phyloP scores from a whole-genome alignment of 2,888 invertebrate species.

The Nysson spinosus region DNA sequence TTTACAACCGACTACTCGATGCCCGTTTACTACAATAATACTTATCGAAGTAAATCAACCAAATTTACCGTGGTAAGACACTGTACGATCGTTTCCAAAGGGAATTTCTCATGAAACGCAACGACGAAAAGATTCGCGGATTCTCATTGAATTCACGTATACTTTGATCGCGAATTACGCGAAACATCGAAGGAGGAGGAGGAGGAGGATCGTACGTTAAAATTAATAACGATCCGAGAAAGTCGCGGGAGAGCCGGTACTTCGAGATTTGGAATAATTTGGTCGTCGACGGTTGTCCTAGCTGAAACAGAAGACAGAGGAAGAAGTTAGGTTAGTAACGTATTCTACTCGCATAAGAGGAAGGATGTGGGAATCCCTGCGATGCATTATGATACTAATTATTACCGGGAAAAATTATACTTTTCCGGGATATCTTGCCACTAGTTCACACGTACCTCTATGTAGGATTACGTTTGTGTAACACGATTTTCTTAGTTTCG shows the following conservation, averaged over 20 bases:
- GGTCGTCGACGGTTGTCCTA: slow-evolving; percentile 20
- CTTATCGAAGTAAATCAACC: too few species aligned
- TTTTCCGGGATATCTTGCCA: too few species aligned
- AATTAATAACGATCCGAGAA: background rate
- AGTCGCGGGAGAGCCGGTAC: slow-evolving; percentile 4
- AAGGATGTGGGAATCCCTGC: slow-evolving; percentile 28
- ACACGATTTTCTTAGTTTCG: too few species aligned
- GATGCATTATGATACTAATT: slow-evolving; percentile 36
- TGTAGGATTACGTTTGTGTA: too few species aligned
- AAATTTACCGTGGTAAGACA: too few species aligned
- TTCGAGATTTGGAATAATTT: slow-evolving; percentile 3
- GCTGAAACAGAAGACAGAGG: slow-evolving; percentile 36
- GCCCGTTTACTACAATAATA: too few species aligned
- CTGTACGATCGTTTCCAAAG: too few species aligned
- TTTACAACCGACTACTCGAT: too few species aligned
- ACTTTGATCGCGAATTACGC: slow-evolving; percentile 18
- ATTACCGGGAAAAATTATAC: slow-evolving; percentile 16
- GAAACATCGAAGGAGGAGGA: slow-evolving; percentile 8
- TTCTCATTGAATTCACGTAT: slow-evolving; percentile 21
- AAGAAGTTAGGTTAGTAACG: slow-evolving; percentile 6
- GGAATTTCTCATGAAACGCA: slow-evolving; percentile 4
- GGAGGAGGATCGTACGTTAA: background rate
- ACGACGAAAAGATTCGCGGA: slow-evolving; percentile 5
- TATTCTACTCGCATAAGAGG: slow-evolving; percentile 17
- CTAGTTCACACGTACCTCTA: too few species aligned